Evolutionary conservation across 1,140 invertebrate species (phyloP).

Genomic region (Hyphantria cunea): DNA sequence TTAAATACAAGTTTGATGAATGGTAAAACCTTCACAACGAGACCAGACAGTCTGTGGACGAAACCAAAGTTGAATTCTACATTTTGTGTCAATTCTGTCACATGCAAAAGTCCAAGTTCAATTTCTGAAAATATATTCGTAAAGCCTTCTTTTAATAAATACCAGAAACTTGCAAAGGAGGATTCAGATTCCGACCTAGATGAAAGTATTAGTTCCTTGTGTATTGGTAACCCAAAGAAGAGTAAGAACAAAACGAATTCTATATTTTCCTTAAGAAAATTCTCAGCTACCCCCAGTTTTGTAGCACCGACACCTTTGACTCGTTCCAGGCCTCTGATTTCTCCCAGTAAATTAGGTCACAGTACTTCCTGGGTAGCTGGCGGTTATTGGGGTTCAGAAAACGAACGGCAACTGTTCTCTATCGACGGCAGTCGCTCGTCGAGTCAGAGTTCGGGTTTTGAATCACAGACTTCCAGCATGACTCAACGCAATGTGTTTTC

Average conservation of each 20-base stretch:
- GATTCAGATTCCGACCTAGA: conserved; percentile 77
- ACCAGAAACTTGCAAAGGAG: conserved; percentile 65
- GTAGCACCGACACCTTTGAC: conserved; percentile 62
- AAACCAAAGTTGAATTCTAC: conserved; percentile 70
- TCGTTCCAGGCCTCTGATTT: conserved; percentile 67
- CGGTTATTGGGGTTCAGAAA: conserved; percentile 78
- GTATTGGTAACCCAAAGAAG: conserved; percentile 69
- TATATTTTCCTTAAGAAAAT: conserved; percentile 71
- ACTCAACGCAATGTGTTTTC: conserved; percentile 70
- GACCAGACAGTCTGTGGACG: conserved; percentile 59
- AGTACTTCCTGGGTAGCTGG: conserved; percentile 79
- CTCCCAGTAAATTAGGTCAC: conserved; percentile 75
- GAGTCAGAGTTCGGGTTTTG: conserved; percentile 81
- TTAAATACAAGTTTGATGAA: conserved; percentile 55
- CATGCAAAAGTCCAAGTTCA: conserved; percentile 53
- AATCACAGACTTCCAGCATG: conserved; percentile 75
- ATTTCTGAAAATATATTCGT: conserved; percentile 61
- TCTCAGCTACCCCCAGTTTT: conserved; percentile 71
- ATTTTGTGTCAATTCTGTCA: conserved; percentile 62
- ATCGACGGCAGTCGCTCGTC: conserved; percentile 75
- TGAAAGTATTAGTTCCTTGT: conserved; percentile 75
- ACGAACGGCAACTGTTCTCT: conserved; percentile 62
- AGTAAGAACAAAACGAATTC: conserved; percentile 55
- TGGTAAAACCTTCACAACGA: conserved; percentile 64
- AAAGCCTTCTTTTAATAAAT: conserved; percentile 71